Conservation (phyloP, 2,113 vertebrate species). For the Python bivittatus region DNA sequence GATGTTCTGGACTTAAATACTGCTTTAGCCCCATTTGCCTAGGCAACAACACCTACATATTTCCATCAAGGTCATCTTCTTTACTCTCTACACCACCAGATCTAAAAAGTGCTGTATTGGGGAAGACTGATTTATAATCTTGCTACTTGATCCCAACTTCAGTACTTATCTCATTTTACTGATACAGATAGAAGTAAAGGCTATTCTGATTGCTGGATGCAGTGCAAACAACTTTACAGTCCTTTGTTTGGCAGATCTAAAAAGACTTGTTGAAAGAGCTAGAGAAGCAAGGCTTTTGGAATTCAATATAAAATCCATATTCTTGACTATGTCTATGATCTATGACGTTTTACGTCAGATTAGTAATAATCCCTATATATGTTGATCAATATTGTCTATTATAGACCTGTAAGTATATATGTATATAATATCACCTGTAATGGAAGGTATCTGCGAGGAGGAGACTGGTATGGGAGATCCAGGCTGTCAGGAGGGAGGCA, state of each 20-base stretch:
- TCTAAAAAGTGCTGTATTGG: neutral
- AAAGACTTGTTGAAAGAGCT: neutral
- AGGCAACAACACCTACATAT: neutral
- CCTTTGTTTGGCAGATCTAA: neutral
- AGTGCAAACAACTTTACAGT: neutral
- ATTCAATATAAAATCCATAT: too few species aligned
- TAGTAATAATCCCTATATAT: neutral
- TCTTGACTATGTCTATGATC: too few species aligned
- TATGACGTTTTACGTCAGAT: neutral
- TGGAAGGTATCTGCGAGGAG: too few species aligned
- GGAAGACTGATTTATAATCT: neutral
- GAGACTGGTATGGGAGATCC: too few species aligned
- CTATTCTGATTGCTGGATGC: neutral
- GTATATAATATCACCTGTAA: too few species aligned
- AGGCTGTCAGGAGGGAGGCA: too few species aligned
- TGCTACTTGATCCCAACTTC: neutral
- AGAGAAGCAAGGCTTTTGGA: too few species aligned
- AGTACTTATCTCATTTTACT: neutral
- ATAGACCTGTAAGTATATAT: too few species aligned
- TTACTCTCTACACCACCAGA: neutral
- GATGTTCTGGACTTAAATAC: neutral
- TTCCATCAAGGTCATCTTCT: neutral
- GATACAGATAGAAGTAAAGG: neutral
- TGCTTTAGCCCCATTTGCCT: neutral
- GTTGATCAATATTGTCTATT: too few species aligned